phyloP scores from a whole-genome alignment of 2,888 invertebrate species.

The Octonoba sinensis region DNA sequence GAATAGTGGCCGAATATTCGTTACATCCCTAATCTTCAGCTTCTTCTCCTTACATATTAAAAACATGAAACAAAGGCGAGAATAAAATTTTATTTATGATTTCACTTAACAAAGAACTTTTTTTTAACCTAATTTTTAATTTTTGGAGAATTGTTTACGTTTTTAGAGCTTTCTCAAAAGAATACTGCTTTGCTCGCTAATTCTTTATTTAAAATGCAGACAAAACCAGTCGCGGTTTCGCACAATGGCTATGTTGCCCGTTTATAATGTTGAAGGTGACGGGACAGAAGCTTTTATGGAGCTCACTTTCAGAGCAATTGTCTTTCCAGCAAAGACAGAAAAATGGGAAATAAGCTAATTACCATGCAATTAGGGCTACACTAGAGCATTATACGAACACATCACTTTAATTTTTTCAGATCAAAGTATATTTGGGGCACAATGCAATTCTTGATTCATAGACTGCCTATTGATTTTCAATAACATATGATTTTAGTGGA shows the following conservation, averaged over 20 bases:
- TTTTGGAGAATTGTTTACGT: neutral
- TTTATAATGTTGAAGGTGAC: constrained; percentile 6
- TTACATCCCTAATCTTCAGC: no score
- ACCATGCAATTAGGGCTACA: constrained; percentile 15
- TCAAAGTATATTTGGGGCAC: no score
- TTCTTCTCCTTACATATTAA: neutral
- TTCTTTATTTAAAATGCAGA: constrained; percentile 8
- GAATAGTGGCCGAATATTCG: no score
- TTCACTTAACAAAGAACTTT: neutral
- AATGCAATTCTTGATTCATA: no score
- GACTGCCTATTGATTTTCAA: no score
- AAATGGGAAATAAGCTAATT: constrained; percentile 9
- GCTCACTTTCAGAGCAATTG: constrained; percentile 5
- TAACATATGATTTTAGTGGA: no score
- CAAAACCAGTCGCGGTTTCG: neutral
- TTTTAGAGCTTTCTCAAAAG: constrained; percentile 16
- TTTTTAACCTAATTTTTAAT: constrained; percentile 18
- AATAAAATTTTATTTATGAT: constrained; percentile 18
- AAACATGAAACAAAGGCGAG: constrained; percentile 2
- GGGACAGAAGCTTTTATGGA: constrained; percentile 2
- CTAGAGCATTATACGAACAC: neutral
- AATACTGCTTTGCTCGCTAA: neutral
- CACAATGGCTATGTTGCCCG: neutral
- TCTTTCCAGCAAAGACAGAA: constrained; percentile 1
- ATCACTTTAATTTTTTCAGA: no score